Evolutionary conservation across 1,140 invertebrate genomes (phyloP).

Genomic region (Philotrypesis tridentata): DNA sequence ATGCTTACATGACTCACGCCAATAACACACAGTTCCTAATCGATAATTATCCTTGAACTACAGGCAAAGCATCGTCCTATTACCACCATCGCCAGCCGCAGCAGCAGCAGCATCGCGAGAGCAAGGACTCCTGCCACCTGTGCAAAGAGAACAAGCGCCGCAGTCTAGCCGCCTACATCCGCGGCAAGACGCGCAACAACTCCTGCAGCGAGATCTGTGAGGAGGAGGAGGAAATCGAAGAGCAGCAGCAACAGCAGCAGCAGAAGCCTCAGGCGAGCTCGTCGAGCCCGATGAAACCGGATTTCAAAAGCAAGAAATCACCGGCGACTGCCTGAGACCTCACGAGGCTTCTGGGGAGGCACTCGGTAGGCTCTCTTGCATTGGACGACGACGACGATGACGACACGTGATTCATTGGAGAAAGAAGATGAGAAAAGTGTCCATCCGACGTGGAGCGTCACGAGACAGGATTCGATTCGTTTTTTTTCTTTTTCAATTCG

Average conservation of each 20-base stretch:
- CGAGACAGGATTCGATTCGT: background rate
- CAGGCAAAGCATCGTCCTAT: constrained; percentile 55
- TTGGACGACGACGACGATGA: background rate
- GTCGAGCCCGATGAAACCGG: background rate
- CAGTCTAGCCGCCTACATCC: constrained; percentile 74
- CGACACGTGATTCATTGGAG: background rate
- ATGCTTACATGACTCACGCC: background rate
- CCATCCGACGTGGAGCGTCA: background rate
- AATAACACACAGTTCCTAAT: background rate
- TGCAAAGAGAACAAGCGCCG: constrained; percentile 76
- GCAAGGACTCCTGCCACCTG: constrained; percentile 73
- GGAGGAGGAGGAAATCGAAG: constrained; percentile 72
- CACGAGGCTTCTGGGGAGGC: background rate
- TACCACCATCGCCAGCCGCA: constrained; percentile 50
- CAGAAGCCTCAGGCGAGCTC: background rate
- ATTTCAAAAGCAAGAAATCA: constrained; percentile 18
- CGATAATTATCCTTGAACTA: background rate
- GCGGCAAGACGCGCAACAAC: constrained; percentile 72
- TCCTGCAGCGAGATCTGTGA: constrained; percentile 74
- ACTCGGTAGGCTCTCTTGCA: background rate
- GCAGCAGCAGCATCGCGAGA: constrained; percentile 51
- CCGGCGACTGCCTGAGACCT: background rate
- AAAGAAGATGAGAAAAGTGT: background rate
- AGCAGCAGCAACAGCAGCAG: constrained; percentile 16
- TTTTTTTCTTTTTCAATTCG: background rate